phyloP scores from a whole-genome alignment of 1,140 invertebrate genomes.

The Drosophila leontia region DNA sequence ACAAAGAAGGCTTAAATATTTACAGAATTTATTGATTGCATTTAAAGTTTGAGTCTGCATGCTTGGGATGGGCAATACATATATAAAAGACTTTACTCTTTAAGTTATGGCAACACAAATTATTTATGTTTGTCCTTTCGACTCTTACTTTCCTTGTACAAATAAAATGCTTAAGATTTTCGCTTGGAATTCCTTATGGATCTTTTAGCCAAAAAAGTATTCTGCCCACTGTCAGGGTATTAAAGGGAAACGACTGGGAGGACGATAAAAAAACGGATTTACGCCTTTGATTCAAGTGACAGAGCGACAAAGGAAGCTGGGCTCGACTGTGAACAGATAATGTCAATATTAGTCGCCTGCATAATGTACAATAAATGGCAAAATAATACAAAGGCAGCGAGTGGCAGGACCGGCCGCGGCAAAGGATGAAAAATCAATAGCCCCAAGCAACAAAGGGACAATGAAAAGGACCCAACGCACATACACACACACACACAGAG shows the following conservation, averaged over 20 bases:
- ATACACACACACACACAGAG: conserved; percentile 3
- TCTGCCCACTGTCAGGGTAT: neutral
- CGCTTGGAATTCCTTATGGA: neutral
- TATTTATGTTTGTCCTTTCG: neutral
- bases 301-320: conserved; percentile 48
- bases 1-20: conserved; percentile 29
- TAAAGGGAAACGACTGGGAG: neutral
- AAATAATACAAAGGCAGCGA: conserved; percentile 76
- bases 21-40: conserved; percentile 48
- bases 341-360: conserved; percentile 84
- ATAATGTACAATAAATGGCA: conserved; percentile 84
- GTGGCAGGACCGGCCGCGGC: conserved; percentile 37
- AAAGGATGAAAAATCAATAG: conserved; percentile 77
- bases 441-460: conserved; percentile 58
- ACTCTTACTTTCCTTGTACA: neutral
- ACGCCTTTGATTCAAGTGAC: conserved; percentile 60
- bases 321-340: conserved; percentile 68
- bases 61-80: neutral
- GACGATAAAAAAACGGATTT: conserved; percentile 72
- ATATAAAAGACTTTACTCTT: neutral
- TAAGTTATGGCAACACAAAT: neutral
- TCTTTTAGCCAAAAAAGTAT: neutral
- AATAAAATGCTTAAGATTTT: neutral
- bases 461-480: conserved; percentile 46
- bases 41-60: conserved; percentile 14